Evolutionary conservation across 2,888 invertebrate species (phyloP).

Genomic region (Gastrophysa polygoni): DNA sequence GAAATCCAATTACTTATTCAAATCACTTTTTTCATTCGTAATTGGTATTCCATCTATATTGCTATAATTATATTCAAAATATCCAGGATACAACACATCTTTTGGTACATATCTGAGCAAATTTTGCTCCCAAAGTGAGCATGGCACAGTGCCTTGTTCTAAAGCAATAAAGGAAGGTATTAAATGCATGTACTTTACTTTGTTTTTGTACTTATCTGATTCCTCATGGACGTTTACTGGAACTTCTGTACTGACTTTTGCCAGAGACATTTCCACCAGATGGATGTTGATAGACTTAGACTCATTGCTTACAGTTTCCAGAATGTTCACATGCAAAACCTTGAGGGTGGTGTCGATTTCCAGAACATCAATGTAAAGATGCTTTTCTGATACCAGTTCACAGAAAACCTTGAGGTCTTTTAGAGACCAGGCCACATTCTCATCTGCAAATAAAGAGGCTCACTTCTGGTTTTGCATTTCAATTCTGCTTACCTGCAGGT

Average conservation of each 20-base stretch:
- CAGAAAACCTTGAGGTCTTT: conserved; percentile 18
- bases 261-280: conserved; percentile 14
- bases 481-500: conserved; percentile 13
- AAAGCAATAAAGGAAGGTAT: conserved; percentile 26
- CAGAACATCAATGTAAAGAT: conserved; percentile 12
- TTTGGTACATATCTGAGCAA: conserved; percentile 23
- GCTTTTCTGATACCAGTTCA: conserved; percentile 9
- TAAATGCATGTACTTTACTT: conserved; percentile 26
- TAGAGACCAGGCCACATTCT: conserved; percentile 19
- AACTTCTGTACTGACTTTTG: conserved; percentile 1
- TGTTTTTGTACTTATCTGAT: conserved; percentile 15
- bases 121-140: conserved; percentile 26
- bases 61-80: background rate
- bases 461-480: background rate
- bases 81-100: conserved; percentile 19
- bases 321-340: conserved; percentile 20
- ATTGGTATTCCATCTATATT: background rate
- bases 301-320: background rate
- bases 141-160: conserved; percentile 27
- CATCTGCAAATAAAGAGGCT: conserved; percentile 15
- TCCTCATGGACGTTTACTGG: background rate
- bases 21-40: background rate
- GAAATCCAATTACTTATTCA: background rate
- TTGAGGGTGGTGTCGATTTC: conserved; percentile 18
- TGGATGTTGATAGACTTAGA: conserved; percentile 6